Evolutionary conservation across 2,888 invertebrate species (phyloP), one percentile per base, ranked within the genome.

Genomic region (Rhagonycha fulva): DNA sequence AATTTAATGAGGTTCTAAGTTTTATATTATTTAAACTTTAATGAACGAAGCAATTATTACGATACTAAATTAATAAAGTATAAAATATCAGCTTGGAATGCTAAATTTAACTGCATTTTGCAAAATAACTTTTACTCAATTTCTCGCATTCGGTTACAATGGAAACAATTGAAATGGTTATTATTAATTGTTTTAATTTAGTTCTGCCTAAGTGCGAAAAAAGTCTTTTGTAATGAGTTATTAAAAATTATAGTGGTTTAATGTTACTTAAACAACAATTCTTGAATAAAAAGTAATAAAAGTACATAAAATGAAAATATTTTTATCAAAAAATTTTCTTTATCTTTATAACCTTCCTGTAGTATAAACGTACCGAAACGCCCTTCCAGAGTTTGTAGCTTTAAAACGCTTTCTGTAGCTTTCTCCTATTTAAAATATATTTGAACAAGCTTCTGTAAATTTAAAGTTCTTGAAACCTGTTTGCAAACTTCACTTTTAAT

Each of bases 341-440:
- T 47, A 47, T 24, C 24, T 66, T 66, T 66, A 66, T 66, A 66
- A 66, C 63, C 63, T 66, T 66, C 26, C 26, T 66, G 24, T 26
- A 24, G 24, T 26, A 24, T 23, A 26, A 66, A 66, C 63, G 63
- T n/a, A 26, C 5, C 24, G 24, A 24, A 66, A 66, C 63, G 63
- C 63, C 63, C 63, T 66, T 66, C 63, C 63, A 26, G 63, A 66
- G 63, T 66, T 66, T 66, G 63, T 66, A 66, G 63, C 63, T 66
- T 66, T 66, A 66, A 66, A 66, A 26, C 63, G 23, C 63, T 23
- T 66, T 66, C 63, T 66, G 26, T 66, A 66, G 63, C 63, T 66
- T 66, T 66, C 63, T 66, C 63, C 63, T 66, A 66, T 66, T 66
- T 66, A 66, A 66, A 66, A 66, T 66, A 66, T 66, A 66, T 66